phyloP scores from a whole-genome alignment of 2,888 invertebrate species.

The Phengaris alcon region DNA sequence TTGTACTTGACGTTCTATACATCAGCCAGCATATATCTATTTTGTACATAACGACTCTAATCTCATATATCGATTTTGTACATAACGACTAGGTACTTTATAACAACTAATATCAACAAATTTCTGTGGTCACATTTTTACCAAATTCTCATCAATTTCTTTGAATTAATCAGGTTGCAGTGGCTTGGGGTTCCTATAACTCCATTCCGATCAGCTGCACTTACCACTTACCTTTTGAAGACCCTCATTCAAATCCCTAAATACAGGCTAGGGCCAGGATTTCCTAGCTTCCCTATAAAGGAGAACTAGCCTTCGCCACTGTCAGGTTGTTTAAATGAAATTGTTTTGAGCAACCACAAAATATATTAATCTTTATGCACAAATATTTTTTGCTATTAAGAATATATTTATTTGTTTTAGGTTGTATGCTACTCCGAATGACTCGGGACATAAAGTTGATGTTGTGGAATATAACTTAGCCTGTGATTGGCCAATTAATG shows the following conservation, averaged over 20 bases:
- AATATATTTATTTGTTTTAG: constrained; percentile 44
- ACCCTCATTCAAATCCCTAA: no score
- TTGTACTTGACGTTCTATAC: background rate
- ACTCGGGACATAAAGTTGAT: constrained; percentile 63
- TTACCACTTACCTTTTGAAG: no score
- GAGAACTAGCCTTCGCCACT: no score
- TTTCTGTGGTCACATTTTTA: background rate
- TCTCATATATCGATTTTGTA: background rate
- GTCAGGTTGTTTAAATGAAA: background rate
- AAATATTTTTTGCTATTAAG: background rate
- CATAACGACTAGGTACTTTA: background rate
- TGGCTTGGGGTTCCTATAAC: no score
- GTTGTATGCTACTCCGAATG: constrained; percentile 55
- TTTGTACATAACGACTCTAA: background rate
- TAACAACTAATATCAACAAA: background rate
- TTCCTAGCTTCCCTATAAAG: no score
- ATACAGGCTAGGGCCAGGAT: no score
- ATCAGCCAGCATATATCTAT: background rate
- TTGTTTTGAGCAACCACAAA: no score
- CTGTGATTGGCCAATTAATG: constrained; percentile 63
- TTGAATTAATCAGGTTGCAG: background rate
- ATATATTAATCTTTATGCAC: background rate
- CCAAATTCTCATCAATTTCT: background rate
- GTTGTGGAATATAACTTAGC: constrained; percentile 67
- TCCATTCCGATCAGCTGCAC: no score